phyloP scores from a whole-genome alignment of 2,888 invertebrate genomes.

The Apamea monoglypha region DNA sequence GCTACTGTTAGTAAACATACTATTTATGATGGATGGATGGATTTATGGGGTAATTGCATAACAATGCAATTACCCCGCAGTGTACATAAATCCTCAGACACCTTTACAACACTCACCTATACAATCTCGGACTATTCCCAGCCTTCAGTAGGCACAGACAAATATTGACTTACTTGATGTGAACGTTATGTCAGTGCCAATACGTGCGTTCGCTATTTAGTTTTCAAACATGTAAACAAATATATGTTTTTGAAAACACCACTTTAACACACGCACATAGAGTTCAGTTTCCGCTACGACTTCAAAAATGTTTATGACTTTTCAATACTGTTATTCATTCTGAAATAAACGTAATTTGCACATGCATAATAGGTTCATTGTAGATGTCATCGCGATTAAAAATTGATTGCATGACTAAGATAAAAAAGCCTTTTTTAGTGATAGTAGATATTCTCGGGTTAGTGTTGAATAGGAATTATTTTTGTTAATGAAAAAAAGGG shows the following conservation, averaged over 20 bases:
- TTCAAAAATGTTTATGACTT: neutral
- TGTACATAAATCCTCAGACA: neutral
- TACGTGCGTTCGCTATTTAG: neutral
- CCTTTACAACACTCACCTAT: neutral
- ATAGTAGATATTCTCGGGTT: neutral
- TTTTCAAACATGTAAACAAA: neutral
- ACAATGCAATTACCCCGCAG: neutral
- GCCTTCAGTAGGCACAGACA: neutral
- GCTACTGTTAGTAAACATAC: no score
- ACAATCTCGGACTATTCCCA: neutral
- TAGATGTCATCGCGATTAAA: no score
- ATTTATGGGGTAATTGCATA: no score
- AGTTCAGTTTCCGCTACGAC: neutral
- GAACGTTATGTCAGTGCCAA: neutral
- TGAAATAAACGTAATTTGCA: neutral
- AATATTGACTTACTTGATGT: constrained; percentile 12
- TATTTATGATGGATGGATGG: no score
- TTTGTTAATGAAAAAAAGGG: neutral
- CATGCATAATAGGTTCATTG: no score
- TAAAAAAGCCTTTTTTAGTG: no score
- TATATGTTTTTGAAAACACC: neutral
- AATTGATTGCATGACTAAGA: no score
- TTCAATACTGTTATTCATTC: neutral
- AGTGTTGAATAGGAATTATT: neutral
- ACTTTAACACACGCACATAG: neutral